phyloP scores from a whole-genome alignment of 2,797 vertebrate species.

The Psittacula echo region DNA sequence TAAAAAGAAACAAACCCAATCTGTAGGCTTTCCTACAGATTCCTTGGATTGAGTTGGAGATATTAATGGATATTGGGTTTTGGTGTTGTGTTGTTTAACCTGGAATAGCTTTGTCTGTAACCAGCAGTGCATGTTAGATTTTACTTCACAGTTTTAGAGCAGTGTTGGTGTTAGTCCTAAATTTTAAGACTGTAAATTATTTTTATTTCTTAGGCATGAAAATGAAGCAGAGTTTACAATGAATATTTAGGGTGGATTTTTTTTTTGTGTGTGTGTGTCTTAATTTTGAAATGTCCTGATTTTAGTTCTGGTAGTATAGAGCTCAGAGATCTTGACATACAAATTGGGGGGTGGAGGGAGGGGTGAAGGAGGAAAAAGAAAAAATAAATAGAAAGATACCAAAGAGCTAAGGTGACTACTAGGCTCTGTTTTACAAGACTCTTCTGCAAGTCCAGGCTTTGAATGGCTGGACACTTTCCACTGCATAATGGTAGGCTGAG shows the following conservation, averaged over 20 bases:
- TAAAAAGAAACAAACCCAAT: background rate
- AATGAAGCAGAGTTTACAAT: background rate
- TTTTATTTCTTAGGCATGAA: background rate
- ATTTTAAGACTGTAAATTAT: background rate
- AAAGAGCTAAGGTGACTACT: accelerated
- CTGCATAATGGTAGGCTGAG: background rate
- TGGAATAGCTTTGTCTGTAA: background rate
- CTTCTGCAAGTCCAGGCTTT: background rate
- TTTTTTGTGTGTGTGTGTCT: background rate
- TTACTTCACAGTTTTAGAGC: background rate
- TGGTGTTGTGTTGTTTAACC: background rate
- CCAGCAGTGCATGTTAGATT: background rate
- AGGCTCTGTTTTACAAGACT: background rate
- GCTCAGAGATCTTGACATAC: background rate
- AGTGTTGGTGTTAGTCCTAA: background rate
- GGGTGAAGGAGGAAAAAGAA: background rate
- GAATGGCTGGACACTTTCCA: accelerated
- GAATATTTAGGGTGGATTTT: background rate
- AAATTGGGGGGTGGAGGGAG: accelerated
- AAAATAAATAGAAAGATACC: background rate
- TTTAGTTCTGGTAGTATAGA: background rate
- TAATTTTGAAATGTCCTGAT: background rate
- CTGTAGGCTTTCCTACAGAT: background rate
- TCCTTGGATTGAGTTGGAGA: background rate
- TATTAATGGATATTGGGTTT: background rate